Evolutionary conservation across 2,797 vertebrate genomes (phyloP).

Genomic region (Spinus olivaceus): DNA sequence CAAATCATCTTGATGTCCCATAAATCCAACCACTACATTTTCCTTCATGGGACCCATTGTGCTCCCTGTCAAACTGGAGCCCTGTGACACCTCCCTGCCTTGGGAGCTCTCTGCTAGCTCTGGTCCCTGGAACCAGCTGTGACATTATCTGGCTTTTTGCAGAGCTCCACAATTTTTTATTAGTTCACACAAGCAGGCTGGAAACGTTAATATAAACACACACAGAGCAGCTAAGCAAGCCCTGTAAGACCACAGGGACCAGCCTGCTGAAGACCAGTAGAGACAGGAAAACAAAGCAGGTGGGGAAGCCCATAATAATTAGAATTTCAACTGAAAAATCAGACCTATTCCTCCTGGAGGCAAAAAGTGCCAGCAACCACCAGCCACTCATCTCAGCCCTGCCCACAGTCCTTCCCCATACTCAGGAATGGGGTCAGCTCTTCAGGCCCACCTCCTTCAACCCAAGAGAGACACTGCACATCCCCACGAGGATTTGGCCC

Average conservation of each 20-base stretch:
- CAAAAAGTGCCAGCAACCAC: background rate
- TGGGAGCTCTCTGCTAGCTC: background rate
- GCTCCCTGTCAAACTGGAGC: background rate
- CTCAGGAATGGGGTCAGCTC: background rate
- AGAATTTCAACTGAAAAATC: background rate
- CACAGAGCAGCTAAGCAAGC: background rate
- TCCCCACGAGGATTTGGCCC: background rate
- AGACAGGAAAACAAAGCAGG: background rate
- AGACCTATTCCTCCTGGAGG: background rate
- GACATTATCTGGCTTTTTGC: background rate
- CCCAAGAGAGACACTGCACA: background rate
- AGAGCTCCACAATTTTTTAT: background rate
- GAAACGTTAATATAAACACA: background rate
- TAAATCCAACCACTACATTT: background rate
- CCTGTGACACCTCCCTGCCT: background rate
- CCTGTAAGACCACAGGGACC: background rate
- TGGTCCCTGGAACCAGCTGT: background rate
- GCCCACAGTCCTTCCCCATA: rapidly evolving
- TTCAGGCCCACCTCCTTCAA: background rate
- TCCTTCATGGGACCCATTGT: background rate
- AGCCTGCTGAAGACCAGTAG: background rate
- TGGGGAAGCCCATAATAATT: rapidly evolving
- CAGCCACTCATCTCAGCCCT: background rate
- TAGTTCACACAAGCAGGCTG: background rate
- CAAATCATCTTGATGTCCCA: rapidly evolving